A percentile compares a stretch with the other conserved stretches of the same genome.
Conservation (phyloP, 2,888 invertebrate genomes). For the Branchipolynoe longqiensis region DNA sequence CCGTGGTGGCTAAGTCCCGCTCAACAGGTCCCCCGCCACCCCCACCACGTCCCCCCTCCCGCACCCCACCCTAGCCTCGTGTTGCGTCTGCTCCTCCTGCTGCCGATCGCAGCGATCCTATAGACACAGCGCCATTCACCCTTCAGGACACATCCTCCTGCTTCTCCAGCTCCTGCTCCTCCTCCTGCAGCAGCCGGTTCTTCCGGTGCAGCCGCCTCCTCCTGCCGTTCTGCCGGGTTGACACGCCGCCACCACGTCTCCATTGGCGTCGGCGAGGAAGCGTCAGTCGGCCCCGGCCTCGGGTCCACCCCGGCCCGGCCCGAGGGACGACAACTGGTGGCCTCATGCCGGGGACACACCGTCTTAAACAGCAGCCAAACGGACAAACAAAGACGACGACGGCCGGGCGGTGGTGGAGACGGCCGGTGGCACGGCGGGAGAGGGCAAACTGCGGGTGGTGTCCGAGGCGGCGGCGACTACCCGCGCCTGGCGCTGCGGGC, state of each 20-base stretch:
- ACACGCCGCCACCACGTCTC: background rate
- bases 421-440: background rate
- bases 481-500: background rate
- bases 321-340: no score
- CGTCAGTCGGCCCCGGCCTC: no score
- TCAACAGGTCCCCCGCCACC: background rate
- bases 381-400: conserved; percentile 57
- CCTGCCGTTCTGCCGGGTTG: background rate
- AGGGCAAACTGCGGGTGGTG: conserved; percentile 8
- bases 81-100: conserved; percentile 3
- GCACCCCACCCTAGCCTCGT: no score
- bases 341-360: no score
- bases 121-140: conserved; percentile 25
- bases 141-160: background rate
- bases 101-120: conserved; percentile 5
- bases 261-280: no score
- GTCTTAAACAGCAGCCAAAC: conserved; percentile 27
- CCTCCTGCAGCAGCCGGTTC: background rate
- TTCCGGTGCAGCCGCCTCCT: conserved; percentile 1
- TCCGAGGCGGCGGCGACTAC: conserved; percentile 11
- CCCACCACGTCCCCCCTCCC: background rate
- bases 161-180: conserved; percentile 8
- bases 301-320: no score
- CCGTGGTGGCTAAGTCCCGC: no score
- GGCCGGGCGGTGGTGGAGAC: conserved; percentile 4